Percentiles rank a stretch among this genome's conserved stretches.
Conservation (phyloP, 2,888 invertebrate species). For the Parnassius mnemosyne region DNA sequence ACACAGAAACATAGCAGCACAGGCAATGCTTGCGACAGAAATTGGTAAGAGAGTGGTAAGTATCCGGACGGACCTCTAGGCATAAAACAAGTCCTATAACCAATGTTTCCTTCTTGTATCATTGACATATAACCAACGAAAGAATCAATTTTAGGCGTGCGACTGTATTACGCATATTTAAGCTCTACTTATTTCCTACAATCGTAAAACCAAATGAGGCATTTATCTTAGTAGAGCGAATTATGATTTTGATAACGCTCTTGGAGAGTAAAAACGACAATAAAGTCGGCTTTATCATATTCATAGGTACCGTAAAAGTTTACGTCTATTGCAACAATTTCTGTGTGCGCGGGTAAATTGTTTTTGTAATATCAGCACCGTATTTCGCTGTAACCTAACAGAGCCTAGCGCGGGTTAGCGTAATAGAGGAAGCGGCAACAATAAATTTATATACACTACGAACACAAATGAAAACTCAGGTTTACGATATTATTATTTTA, state of each 20-base stretch:
- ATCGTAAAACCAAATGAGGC: slow-evolving; percentile 37
- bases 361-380: slow-evolving; percentile 31
- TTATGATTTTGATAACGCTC: slow-evolving; percentile 35
- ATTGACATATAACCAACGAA: neutral
- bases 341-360: slow-evolving; percentile 35
- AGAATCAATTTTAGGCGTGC: neutral
- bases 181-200: slow-evolving; percentile 17
- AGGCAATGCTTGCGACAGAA: too few species aligned
- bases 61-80: too few species aligned
- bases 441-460: slow-evolving; percentile 19
- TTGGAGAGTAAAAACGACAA: slow-evolving; percentile 36
- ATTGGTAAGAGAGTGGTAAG: too few species aligned
- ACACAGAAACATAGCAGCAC: too few species aligned
- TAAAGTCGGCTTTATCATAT: slow-evolving; percentile 41
- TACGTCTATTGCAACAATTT: slow-evolving; percentile 40
- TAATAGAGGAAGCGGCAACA: slow-evolving; percentile 17
- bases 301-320: slow-evolving; percentile 38
- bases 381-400: slow-evolving; percentile 20
- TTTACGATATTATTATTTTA: slow-evolving; percentile 21
- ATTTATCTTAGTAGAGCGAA: slow-evolving; percentile 36
- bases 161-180: neutral
- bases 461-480: slow-evolving; percentile 20
- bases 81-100: too few species aligned
- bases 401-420: slow-evolving; percentile 13
- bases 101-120: too few species aligned